Evolutionary conservation across 2,888 invertebrate species (phyloP), one percentile per base, ranked within the genome.

Genomic region (Keiferia lycopersicella): DNA sequence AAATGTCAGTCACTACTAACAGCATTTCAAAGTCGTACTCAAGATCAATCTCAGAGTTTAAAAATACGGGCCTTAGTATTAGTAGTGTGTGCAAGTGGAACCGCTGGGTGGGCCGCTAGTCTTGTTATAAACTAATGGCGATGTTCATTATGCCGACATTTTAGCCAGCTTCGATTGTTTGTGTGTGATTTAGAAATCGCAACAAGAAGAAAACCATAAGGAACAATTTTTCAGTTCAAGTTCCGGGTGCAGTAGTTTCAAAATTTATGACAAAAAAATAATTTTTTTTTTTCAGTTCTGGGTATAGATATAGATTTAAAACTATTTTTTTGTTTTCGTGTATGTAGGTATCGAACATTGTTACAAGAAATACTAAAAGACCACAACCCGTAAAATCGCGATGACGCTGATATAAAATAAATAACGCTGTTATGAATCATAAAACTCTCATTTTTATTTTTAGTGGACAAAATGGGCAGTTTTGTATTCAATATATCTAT

Each of bases 121-220:
- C 67, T 64, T n/a, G 45, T 16, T 63, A 62, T 59, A 65, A 65
- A 63, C 26, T 2, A 70, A 69, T 74, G 75, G 76, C 73, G 74
- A 77, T 74, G 64, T 3, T 34, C 34, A 8, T 34, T 8, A 34
- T 34, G 34, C 34, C 8, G 34, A 34, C 10, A 10, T 1, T 34
- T 34, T 10, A 7, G 34, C 34, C 34, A 34, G 34, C 34, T 4
- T 34, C 34, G 8, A 34, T 8, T 34, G n/a, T n/a, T n/a, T n/a
- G n/a, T n/a, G n/a, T n/a, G n/a, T n/a, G n/a, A n/a, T 34, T 7
- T 8, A 4, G 34, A 4, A 34, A 34, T 34, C 34, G 34, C 7
- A 4, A 10, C 34, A 4, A 34, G 8, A 7, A 34, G 1, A 34
- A 1, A 34, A 34, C 3, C 3, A 34, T 34, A 34, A 34, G 34